Evolutionary conservation across 2,113 vertebrate genomes (phyloP), one percentile per base, ranked within the genome.

Genomic region (Dasyurus viverrinus): DNA sequence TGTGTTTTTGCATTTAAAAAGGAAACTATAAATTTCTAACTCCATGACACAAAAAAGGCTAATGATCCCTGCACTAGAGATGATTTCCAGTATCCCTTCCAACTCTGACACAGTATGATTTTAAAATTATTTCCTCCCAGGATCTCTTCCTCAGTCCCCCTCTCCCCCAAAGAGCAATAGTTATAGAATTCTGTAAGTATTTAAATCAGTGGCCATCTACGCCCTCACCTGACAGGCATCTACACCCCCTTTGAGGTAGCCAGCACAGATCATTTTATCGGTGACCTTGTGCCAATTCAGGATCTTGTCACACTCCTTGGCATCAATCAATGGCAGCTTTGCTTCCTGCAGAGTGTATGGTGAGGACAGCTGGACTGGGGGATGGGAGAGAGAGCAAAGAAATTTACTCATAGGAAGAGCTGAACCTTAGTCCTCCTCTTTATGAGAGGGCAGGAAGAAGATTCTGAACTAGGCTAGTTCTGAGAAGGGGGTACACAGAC

Each of bases 191-290:
- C 6, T 0, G 12, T 30, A 14, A 54, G 36, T 52, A 42, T 46
- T 2, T 9, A 25, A 26, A 25, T 7, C 22, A 57, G 7, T 16
- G 22, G 27, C 8, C 50, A 46, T 57, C 46, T 30, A 19, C 52
- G 8, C 48, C 55, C 90, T n/a, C 76, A 97, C 96, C 95, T 95
- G 95, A 89, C 96, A 97, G 24, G 94, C 76, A 54, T 96, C 95
- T 8, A n/a, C 90, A 2, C 93, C 93, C 1, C 96, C 96, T 8
- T 24, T 16, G 3, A 47, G 0, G 5, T 94, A 94, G 12, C 95
- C 96, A 12, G 96, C 95, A 52, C 96, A 97, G 89, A 96, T 84
- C 95, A 95, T 94, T 90, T 92, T 90, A 14, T 27, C 5, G 22
- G 30, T 47, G 94, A 95, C 53, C 11, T 60, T 8, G 1, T 30